Conservation (phyloP, 2,113 vertebrate species). For the Benitochromis conjunctus region DNA sequence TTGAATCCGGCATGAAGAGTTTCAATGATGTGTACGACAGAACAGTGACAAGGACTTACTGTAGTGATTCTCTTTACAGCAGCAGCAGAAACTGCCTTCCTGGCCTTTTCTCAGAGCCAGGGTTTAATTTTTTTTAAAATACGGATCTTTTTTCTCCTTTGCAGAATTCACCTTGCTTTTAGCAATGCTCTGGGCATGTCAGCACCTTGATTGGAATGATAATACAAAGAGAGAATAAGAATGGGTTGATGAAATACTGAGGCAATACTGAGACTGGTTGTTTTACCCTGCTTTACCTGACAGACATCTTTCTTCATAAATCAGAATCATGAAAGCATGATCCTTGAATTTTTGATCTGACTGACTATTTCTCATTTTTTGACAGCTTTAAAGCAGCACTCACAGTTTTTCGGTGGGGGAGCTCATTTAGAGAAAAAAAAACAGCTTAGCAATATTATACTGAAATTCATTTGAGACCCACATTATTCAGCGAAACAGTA, state of each 20-base stretch:
- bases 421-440: background rate
- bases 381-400: background rate
- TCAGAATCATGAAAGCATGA: background rate
- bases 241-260: slow-evolving; percentile 33
- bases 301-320: background rate
- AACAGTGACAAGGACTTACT: background rate
- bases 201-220: slow-evolving; percentile 26
- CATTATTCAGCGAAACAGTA: background rate
- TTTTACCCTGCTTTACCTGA: background rate
- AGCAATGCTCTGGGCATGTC: background rate
- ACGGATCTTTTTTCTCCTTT: background rate
- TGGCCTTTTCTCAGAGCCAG: background rate
- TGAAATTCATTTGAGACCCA: background rate
- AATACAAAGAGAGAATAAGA: background rate
- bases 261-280: background rate
- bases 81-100: background rate
- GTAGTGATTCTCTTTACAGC: background rate
- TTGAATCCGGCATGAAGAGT: background rate
- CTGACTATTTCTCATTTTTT: background rate
- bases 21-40: background rate
- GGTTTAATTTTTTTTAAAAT: background rate
- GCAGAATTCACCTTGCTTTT: background rate
- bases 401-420: background rate
- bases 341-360: background rate
- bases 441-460: background rate